These are phyloP conservation scores for Petrocephalus schoutedeni DNA, from an alignment of 2,797 vertebrate species.

Conservation along the genomic window DNA sequence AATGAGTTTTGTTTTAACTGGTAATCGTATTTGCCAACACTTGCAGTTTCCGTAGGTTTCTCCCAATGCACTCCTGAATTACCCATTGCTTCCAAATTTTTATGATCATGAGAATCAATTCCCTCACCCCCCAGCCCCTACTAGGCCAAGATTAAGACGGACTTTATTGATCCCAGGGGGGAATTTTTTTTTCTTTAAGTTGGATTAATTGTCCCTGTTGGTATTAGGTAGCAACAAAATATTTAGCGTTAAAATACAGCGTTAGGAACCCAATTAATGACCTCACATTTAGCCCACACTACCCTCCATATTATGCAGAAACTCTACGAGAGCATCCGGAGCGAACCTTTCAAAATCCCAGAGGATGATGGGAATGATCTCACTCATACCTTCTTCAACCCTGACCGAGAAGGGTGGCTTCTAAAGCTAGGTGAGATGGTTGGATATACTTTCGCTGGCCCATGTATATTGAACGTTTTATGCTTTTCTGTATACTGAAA, in stretches of 20 bases:
- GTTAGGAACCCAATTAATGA: not conserved
- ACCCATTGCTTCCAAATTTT: not conserved
- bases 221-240: not conserved
- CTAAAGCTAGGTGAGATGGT: slow-evolving; percentile 77
- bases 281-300: not conserved
- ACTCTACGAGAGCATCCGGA: slow-evolving; percentile 88
- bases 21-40: not conserved
- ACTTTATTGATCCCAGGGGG: not conserved
- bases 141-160: not conserved
- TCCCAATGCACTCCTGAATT: not conserved
- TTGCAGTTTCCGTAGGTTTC: not conserved
- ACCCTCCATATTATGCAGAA: slow-evolving; percentile 58
- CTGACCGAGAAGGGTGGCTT: slow-evolving; percentile 87
- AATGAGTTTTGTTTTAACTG: not conserved
- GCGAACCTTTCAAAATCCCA: slow-evolving; percentile 86
- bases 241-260: not conserved
- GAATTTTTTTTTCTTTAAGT: not conserved
- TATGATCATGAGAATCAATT: not conserved
- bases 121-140: not conserved
- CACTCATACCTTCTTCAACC: slow-evolving; percentile 93
- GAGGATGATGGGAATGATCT: slow-evolving; percentile 86
- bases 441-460: too few species aligned
- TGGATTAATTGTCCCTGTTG: not conserved
- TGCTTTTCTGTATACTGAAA: not conserved
- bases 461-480: not conserved